Evolutionary conservation across 2,113 vertebrate genomes (phyloP).

Genomic region (Tetraodon nigroviridis): DNA sequence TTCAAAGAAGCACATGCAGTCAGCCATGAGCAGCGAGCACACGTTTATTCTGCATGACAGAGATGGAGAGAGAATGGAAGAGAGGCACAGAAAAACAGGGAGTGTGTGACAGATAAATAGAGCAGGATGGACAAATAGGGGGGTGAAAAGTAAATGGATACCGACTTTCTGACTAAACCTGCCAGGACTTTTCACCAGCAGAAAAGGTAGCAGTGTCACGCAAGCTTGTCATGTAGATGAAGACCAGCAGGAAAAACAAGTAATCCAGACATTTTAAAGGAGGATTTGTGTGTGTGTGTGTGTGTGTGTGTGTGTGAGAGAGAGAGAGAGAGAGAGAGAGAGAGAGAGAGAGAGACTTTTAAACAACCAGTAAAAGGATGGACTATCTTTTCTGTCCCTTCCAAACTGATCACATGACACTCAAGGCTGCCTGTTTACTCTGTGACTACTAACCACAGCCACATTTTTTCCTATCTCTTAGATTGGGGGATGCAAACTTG

Average conservation of each 20-base stretch:
- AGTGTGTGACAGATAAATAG: not conserved
- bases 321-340: no score
- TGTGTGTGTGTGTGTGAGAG: no score
- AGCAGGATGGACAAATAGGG: conserved; percentile 17
- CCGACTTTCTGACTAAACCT: conserved; percentile 12
- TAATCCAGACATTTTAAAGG: not conserved
- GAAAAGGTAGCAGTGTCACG: conserved; percentile 32
- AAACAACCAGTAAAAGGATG: no score
- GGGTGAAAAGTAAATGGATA: conserved; percentile 4
- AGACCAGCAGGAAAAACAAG: no score
- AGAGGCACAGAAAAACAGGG: not conserved
- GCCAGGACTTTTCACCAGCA: conserved; percentile 12
- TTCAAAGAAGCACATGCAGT: conserved; percentile 20
- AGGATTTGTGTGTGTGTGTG: not conserved
- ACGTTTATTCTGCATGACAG: conserved; percentile 18
- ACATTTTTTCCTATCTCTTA: no score
- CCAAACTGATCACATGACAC: no score
- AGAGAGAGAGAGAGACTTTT: no score
- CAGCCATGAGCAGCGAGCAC: conserved; percentile 11
- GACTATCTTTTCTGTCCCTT: no score
- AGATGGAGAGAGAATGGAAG: not conserved
- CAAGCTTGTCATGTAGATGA: not conserved
- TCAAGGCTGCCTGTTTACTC: no score
- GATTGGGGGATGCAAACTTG: no score
- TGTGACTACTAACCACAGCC: no score